Percentiles rank a stretch among this genome's conserved stretches.
These are phyloP conservation scores for Saccostrea echinata DNA, from an alignment of 1,140 invertebrate genomes.

Conservation along the genomic window DNA sequence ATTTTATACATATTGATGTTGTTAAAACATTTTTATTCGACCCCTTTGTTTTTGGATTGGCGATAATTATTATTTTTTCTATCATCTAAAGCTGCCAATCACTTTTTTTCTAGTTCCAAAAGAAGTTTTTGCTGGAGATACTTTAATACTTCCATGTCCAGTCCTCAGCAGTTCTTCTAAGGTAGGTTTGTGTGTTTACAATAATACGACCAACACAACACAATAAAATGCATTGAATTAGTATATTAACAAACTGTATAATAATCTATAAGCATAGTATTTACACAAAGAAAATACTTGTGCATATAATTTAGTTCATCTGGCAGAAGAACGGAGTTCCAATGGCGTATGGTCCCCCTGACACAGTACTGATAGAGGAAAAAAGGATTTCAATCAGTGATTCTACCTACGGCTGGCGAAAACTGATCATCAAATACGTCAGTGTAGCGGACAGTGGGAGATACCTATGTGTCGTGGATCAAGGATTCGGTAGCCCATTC, in stretches of 20 bases:
- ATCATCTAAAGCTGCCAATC: neutral
- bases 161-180: neutral
- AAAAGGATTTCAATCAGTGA: neutral
- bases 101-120: neutral
- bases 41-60: too few relatives aligned
- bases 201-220: too few relatives aligned
- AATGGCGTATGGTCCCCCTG: neutral
- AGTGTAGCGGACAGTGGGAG: neutral
- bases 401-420: neutral
- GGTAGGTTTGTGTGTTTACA: neutral
- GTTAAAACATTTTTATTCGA: too few relatives aligned
- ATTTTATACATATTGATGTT: too few relatives aligned
- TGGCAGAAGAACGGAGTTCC: neutral
- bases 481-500: neutral
- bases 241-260: too few relatives aligned
- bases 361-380: neutral
- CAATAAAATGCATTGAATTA: too few relatives aligned
- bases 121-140: neutral
- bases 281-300: neutral
- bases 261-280: too few relatives aligned
- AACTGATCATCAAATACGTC: neutral
- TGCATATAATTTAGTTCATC: neutral
- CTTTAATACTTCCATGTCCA: neutral
- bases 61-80: too few relatives aligned
- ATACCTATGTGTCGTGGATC: slow-evolving; percentile 5